Evolutionary conservation across 2,888 invertebrate genomes (phyloP), one percentile per base, ranked within the genome.

Genomic region (Caenorhabditis macrosperma): DNA sequence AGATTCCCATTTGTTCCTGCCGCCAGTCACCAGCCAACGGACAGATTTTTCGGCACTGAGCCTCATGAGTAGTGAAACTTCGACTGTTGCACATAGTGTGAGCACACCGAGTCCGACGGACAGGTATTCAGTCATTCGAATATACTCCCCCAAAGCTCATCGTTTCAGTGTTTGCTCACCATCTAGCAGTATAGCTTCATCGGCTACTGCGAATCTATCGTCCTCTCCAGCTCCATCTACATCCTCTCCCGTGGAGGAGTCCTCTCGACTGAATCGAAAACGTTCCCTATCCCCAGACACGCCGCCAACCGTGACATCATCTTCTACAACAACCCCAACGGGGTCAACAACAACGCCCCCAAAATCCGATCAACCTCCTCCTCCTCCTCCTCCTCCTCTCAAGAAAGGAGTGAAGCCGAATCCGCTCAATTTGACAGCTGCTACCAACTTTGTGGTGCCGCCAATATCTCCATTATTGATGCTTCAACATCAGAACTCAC

Each of bases 401-500:
- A 67, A 66, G 35, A 66, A 60, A 46, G 66, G 76, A 17, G 30
- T 38, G 26, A 81, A 81, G 22, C 81, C 81, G 46, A 68, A 67
- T 41, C 81, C 81, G 2, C 46, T 81, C 48, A 81, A 81, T 30
- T 60, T 81, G 22, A 67, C 71, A 10, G 81, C 76, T 2, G 57
- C 81, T 0, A 52, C 61, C 0, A 77, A 81, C 48, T 67, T 72
- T 24, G 35, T 30, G 28, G 17, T 74, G 5, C 59, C 69, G n/a
- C 60, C 59, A 10, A 52, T 66, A 7, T 64, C 77, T 10, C 63
- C 61, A 2, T 26, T 60, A 15, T 15, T 76, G 57, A 38, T 78
- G 55, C 63, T 74, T 20, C 75, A 48, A 28, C 64, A 64, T 38
- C 76, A 66, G 30, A 76, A 81, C 20, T 72, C 76, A 0, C 76